Percentiles rank a stretch among this genome's conserved stretches.
Evolutionary conservation across 2,797 vertebrate species (phyloP).

Genomic region (Petrocephalus schoutedeni): DNA sequence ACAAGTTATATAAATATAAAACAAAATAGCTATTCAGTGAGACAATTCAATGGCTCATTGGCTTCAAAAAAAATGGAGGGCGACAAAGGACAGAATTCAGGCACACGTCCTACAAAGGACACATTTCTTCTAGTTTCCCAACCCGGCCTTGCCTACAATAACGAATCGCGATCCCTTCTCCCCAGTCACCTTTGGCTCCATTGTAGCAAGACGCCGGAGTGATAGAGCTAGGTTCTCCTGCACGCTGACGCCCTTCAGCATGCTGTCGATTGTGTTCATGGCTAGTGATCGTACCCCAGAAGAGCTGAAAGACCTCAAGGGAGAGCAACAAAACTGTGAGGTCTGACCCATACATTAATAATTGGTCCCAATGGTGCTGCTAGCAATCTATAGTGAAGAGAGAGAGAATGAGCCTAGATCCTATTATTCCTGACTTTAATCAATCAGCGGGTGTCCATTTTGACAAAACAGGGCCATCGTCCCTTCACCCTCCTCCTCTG

Average conservation of each 20-base stretch:
- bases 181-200: background rate
- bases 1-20: slow-evolving; percentile 8
- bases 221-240: background rate
- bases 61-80: background rate
- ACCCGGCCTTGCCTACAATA: background rate
- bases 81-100: background rate
- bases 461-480: background rate
- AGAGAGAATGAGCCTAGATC: background rate
- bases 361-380: background rate
- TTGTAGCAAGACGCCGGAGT: background rate
- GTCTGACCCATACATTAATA: background rate
- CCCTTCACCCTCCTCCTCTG: background rate
- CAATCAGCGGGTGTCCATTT: background rate
- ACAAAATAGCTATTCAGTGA: background rate
- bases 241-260: background rate
- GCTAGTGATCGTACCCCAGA: background rate
- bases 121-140: background rate
- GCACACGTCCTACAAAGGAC: background rate
- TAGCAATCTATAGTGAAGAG: background rate
- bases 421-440: background rate
- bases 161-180: background rate
- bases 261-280: no score
- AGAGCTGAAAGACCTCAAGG: background rate
- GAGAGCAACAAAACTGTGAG: background rate
- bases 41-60: slow-evolving; percentile 13